Percentiles rank a stretch among this genome's conserved stretches.
These are phyloP conservation scores for Latrodectus hesperus DNA, from an alignment of 2,888 invertebrate genomes.

Conservation along the genomic window DNA sequence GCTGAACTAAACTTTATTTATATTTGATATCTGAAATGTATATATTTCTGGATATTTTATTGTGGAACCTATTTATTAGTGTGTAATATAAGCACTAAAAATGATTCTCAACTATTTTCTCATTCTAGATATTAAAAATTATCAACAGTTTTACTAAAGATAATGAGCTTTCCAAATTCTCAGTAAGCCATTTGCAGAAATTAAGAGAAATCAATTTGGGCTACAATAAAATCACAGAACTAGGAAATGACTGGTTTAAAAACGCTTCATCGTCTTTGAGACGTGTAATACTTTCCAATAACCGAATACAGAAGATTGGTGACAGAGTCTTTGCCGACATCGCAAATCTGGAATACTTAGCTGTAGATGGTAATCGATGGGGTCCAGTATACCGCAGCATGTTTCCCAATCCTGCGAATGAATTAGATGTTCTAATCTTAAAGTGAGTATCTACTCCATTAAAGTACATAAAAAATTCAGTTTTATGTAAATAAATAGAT, in stretches of 20 bases:
- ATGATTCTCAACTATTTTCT: too few species aligned
- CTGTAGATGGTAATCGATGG: constrained; percentile 31
- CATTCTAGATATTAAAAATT: too few species aligned
- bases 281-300: constrained; percentile 23
- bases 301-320: constrained; percentile 36
- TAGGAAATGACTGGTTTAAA: constrained; percentile 29
- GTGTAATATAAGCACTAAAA: too few species aligned
- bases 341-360: constrained; percentile 1
- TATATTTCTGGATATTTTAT: too few species aligned
- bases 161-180: background rate
- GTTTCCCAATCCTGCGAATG: constrained; percentile 17
- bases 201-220: background rate
- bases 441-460: constrained; percentile 19
- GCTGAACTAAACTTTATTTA: too few species aligned
- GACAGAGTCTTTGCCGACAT: constrained; percentile 25
- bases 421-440: constrained; percentile 2
- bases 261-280: constrained; percentile 7
- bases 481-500: too few species aligned
- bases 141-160: background rate
- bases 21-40: too few species aligned
- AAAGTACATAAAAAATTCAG: too few species aligned
- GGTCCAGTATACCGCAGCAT: constrained; percentile 20
- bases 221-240: background rate
- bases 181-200: background rate
- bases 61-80: too few species aligned